Conservation (phyloP, 1,140 invertebrate species). For the Aphaenogaster ashmeadi region DNA sequence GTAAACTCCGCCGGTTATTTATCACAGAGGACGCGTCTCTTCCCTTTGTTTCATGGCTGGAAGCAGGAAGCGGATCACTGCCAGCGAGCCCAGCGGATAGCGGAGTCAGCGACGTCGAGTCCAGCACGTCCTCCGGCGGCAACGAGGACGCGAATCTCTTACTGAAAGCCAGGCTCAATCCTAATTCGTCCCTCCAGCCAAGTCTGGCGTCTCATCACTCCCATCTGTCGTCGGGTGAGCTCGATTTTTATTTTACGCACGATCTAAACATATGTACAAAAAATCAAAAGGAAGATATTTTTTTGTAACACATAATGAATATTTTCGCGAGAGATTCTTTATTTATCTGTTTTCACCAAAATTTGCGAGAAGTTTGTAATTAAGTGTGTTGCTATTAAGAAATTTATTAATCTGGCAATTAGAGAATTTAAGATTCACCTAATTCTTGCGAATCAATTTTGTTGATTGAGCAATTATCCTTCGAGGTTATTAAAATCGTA, state of each 20-base stretch:
- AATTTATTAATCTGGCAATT: not conserved
- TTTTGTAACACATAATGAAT: not conserved
- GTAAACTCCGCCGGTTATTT: constrained; percentile 40
- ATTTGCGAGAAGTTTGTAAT: not conserved
- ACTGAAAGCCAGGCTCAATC: constrained; percentile 93
- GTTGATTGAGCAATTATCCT: not conserved
- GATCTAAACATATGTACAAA: not conserved
- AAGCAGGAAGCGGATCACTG: constrained; percentile 92
- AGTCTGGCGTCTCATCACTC: constrained; percentile 85
- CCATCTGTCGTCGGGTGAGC: constrained; percentile 85
- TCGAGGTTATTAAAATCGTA: not conserved
- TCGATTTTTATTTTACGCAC: constrained; percentile 28
- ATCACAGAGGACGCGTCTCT: constrained; percentile 46
- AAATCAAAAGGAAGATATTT: not conserved
- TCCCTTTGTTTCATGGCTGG: constrained; percentile 58
- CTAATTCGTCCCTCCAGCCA: constrained; percentile 85
- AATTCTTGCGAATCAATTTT: not conserved
- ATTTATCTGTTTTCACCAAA: not conserved
- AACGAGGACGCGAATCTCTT: constrained; percentile 94
- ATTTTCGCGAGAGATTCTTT: not conserved
- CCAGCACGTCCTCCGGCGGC: constrained; percentile 94
- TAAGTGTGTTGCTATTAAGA: not conserved
- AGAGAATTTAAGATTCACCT: not conserved
- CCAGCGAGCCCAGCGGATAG: constrained; percentile 99
- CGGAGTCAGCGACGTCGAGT: constrained; percentile 98